Base-by-base conservation (phyloP, 1,140 invertebrate genomes). In the Trichonephila clavipes region DNA sequence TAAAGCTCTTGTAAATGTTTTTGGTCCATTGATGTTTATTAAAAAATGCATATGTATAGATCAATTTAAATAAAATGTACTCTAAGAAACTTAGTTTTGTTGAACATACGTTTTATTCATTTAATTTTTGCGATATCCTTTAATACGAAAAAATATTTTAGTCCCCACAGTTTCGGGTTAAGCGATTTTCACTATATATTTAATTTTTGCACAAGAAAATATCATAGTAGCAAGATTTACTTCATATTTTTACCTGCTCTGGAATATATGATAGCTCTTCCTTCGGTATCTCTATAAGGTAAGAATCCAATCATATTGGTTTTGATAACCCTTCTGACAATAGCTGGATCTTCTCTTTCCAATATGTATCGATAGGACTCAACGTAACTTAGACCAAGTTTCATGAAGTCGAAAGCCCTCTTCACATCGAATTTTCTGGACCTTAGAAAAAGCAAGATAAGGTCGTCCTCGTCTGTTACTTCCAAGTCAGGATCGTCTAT, bases 371-470 rank as follows among this genome's bases (percentile, higher is more conserved):
- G 89, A 34, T 90, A 90, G 12, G 51, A 61, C 28, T 90, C 89
- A 0, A 90, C 77, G 14, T 90, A 90, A 19, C n/a, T 19, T 0
- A 90, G 16, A 1, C 89, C 89, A 8, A n/a, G 44, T 34, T 81
- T 90, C 14, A 90, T 51, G 34, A 90, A 82, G 1, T 90, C 89
- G n/a, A 69, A 61, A 2, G 89, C 69, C 44, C 58, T 81, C 51
- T 90, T 82, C 6, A 40, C 69, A 21, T 90, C 89, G 19, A 90
- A 90, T 24, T 90, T 90, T 34, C 58, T 90, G 18, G 89, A 82
- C 40, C 89, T 82, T 5, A 90, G 72, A 34, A 59, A 90, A 21
- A 90, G 40, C 16, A 90, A 44, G 19, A 82, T 24, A 14, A 90
- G 19, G 1, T 61, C 18, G 6, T 90, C 89, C 28, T 81, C 77